phyloP scores from a whole-genome alignment of 2,888 invertebrate species.

The Drosophila neotestacea region DNA sequence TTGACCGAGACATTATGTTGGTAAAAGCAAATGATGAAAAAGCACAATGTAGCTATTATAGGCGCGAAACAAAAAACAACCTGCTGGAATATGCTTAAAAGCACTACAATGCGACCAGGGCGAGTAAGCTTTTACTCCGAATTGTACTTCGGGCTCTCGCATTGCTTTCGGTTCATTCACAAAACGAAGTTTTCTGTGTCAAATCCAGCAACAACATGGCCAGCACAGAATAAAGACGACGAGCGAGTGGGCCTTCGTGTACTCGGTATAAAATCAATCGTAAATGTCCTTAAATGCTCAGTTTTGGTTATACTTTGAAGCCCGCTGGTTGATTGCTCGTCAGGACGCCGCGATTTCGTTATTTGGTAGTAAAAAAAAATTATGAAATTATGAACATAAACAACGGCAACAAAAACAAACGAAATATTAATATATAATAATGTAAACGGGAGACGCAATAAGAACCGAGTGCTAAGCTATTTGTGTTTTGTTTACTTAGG shows the following conservation, averaged over 20 bases:
- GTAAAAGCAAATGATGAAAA: conserved; percentile 1
- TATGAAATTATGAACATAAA: conserved; percentile 28
- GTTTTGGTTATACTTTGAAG: conserved; percentile 75
- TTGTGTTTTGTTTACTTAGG: conserved; percentile 34
- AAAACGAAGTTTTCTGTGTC: conserved; percentile 72
- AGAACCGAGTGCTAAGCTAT: conserved; percentile 16
- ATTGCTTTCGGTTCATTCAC: conserved; percentile 41
- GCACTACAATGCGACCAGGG: conserved; percentile 21
- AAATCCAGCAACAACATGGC: conserved; percentile 14
- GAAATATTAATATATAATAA: conserved; percentile 18
- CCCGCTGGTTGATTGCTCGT: conserved; percentile 55
- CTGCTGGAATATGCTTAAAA: conserved; percentile 67
- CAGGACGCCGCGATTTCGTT: conserved; percentile 46
- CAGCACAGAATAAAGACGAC: conserved; percentile 33
- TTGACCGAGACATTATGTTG: neutral
- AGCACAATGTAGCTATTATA: conserved; percentile 42
- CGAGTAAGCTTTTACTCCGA: conserved; percentile 54
- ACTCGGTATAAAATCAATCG: conserved; percentile 82
- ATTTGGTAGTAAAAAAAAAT: conserved; percentile 37
- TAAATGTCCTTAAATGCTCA: conserved; percentile 79
- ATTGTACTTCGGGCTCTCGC: conserved; percentile 49
- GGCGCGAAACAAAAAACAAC: conserved; percentile 67
- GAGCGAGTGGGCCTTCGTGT: conserved; percentile 38
- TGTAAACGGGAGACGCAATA: conserved; percentile 15
- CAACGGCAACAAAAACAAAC: conserved; percentile 28